phyloP scores from a whole-genome alignment of 2,888 invertebrate genomes.

The Drosophila leonis region DNA sequence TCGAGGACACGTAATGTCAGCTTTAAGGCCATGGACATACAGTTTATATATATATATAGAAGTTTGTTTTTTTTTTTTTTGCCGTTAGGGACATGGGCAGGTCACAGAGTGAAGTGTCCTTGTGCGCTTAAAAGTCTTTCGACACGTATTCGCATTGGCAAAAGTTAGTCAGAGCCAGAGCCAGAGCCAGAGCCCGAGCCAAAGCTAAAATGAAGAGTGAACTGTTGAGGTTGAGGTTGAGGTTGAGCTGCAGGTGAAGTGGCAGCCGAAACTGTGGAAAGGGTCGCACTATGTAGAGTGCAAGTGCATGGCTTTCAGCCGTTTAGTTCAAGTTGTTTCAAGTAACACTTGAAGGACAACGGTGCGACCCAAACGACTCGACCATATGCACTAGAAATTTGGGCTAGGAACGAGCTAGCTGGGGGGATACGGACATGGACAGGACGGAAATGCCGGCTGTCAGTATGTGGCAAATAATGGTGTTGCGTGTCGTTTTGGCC shows the following conservation, averaged over 20 bases:
- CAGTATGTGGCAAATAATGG: constrained; percentile 79
- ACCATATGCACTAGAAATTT: constrained; percentile 52
- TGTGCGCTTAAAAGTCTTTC: constrained; percentile 73
- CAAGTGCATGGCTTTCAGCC: constrained; percentile 74
- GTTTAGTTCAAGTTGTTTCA: constrained; percentile 76
- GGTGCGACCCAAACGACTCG: constrained; percentile 47
- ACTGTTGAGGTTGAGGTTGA: constrained; percentile 14
- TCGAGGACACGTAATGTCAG: constrained; percentile 59
- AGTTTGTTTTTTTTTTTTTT: not conserved
- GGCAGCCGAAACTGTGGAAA: constrained; percentile 6
- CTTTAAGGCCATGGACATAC: constrained; percentile 47
- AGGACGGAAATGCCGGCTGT: constrained; percentile 70
- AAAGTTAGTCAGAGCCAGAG: constrained; percentile 59
- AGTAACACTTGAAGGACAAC: constrained; percentile 73
- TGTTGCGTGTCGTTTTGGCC: constrained; percentile 76
- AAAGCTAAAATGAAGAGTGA: constrained; percentile 63
- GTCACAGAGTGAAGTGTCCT: constrained; percentile 65
- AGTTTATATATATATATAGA: constrained; percentile 1
- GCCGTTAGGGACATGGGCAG: constrained; percentile 8
- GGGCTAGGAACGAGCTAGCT: constrained; percentile 20
- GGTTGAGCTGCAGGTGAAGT: constrained; percentile 20
- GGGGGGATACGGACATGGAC: constrained; percentile 6
- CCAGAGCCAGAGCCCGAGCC: constrained; percentile 45
- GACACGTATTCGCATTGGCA: constrained; percentile 67
- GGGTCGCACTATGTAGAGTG: constrained; percentile 39